Conservation (phyloP, 2,888 invertebrate genomes). For the Drosophila mimica region DNA sequence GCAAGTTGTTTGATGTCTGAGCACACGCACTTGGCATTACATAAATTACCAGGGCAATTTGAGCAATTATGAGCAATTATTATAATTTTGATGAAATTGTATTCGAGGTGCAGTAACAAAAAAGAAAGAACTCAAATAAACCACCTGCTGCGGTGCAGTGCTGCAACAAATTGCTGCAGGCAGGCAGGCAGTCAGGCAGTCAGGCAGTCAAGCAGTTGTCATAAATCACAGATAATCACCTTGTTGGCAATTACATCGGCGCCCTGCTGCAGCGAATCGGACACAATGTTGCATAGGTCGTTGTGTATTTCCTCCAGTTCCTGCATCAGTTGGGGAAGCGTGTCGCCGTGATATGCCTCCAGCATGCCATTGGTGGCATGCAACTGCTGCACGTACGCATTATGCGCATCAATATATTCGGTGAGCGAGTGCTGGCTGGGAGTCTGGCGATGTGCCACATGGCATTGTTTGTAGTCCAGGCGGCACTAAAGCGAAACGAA, state of each 20-base stretch:
- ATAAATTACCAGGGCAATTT: conserved; percentile 69
- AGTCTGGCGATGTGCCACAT: conserved; percentile 91
- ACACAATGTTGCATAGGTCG: conserved; percentile 94
- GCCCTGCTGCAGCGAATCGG: conserved; percentile 94
- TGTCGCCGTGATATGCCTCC: conserved; percentile 94
- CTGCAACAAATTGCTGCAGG: conserved; percentile 59
- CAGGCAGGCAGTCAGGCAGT: neutral
- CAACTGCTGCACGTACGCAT: conserved; percentile 96
- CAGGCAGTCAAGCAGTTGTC: conserved; percentile 7
- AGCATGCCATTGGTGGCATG: conserved; percentile 97
- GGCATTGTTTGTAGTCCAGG: conserved; percentile 94
- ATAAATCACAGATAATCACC: conserved; percentile 86
- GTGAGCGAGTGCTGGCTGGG: conserved; percentile 90
- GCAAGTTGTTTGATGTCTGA: conserved; percentile 39
- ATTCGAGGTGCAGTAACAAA: conserved; percentile 9
- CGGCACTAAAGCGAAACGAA: conserved; percentile 88
- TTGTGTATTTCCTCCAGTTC: conserved; percentile 97
- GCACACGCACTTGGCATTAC: conserved; percentile 55
- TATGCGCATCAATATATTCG: conserved; percentile 95
- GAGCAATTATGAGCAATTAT: conserved; percentile 70
- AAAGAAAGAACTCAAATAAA: conserved; percentile 13
- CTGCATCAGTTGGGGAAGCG: conserved; percentile 94
- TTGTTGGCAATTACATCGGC: conserved; percentile 93
- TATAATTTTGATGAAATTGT: conserved; percentile 63
- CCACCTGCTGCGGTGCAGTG: conserved; percentile 37